Base-by-base conservation (phyloP, 2,113 vertebrate genomes). In the Lycocorax pyrrhopterus region DNA sequence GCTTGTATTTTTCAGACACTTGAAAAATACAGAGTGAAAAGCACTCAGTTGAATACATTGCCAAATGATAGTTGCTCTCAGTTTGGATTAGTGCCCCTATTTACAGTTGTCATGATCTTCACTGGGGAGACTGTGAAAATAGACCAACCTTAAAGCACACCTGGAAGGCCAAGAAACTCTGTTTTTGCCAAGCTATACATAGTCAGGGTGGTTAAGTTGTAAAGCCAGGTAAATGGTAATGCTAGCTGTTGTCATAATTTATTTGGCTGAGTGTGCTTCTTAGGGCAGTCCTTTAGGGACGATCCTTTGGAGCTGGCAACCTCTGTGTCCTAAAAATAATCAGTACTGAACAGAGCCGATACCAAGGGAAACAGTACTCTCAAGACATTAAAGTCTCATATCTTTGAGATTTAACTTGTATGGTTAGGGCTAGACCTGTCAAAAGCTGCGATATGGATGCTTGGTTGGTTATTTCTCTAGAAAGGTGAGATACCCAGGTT, bases 251-350 rank as follows among this genome's bases (percentile, higher is more conserved):
- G 90, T 87, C 58, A 32, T 63, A 66, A 53, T 80, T 74, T 56
- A 59, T 97, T 94, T 94, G 83, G 33, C 52, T 88, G 49, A 90
- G 46, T 72, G 47, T 74, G 44, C 51, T 77, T 80, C 59, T 69
- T 85, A 83, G 84, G 71, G n/a, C 59, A 93, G 82, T 81, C 59
- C 82, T 96, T 91, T 33, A 81, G 95, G 84, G 90, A 84, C n/a
- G 27, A 60, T 90, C 17, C 41, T 90, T 86, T 25, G 8, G 86
- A 91, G 33, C 67, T 84, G 87, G 47, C 64, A 92, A 49, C 39
- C 32, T 88, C 66, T 71, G 59, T 5, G 7, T 90, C 56, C 64
- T 90, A 88, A 92, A 91, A 92, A 63, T 85, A 90, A 80, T 27
- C 51, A 46, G 26, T n/a, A 46, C 29, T 86, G 64, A 90, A 41